A percentile compares a stretch with the other conserved stretches of the same genome.
Conservation (phyloP, 2,113 vertebrate species). For the Barnardius zonarius region DNA sequence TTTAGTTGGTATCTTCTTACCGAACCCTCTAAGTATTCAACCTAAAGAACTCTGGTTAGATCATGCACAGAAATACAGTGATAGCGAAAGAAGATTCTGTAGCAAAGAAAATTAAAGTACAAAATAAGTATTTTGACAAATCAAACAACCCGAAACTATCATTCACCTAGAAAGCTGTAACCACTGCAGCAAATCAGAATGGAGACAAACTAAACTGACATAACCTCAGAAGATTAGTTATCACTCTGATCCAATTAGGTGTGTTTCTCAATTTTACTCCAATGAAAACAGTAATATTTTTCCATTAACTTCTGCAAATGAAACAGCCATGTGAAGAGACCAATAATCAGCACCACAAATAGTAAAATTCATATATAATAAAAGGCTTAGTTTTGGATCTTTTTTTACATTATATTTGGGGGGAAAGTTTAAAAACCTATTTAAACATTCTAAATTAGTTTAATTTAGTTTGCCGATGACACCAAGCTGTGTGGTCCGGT, state of each 20-base stretch:
- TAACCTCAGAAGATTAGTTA: slow-evolving; percentile 11
- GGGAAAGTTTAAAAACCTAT: background rate
- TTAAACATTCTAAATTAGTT: background rate
- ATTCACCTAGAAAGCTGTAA: background rate
- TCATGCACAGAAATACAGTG: background rate
- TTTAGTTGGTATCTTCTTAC: background rate
- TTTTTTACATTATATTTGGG: background rate
- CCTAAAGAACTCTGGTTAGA: background rate
- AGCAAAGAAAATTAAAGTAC: background rate
- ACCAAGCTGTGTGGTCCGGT: too few relatives aligned
- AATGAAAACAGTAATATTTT: background rate
- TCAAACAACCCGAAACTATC: background rate
- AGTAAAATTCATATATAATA: background rate
- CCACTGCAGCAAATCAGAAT: background rate
- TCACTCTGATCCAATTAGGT: background rate
- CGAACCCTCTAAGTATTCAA: background rate
- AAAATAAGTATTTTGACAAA: background rate
- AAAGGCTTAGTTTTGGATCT: background rate
- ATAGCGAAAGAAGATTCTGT: background rate
- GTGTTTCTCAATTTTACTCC: background rate
- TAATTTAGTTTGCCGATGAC: too few relatives aligned
- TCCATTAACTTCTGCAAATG: background rate
- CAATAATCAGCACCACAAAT: background rate
- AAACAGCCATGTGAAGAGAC: background rate
- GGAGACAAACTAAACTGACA: background rate